Base-by-base conservation (phyloP, 1,140 invertebrate genomes). In the Drosophila carrolli region DNA sequence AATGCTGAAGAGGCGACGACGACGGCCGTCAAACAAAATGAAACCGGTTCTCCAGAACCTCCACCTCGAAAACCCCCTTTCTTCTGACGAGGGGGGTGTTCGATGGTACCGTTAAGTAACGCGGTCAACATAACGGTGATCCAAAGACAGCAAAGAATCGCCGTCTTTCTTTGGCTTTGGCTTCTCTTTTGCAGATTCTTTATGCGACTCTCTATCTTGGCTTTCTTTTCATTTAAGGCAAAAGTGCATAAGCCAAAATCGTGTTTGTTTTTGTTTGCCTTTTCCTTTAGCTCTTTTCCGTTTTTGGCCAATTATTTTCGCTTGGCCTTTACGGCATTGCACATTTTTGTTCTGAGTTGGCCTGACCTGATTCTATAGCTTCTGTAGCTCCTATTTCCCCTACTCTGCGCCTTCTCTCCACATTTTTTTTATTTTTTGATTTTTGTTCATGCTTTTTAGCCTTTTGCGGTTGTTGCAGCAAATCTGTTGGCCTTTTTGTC, bases 61-160 rank as follows among this genome's bases (percentile, higher is more conserved):
- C 56, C 51, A 11, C 14, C 47, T 44, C 32, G 23, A 35, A 53
- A 43, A 48, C 37, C 23, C 13, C 13, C 23, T 13, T 43, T 65
- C 41, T 29, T 53, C 10, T 8, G n/a, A n/a, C 6, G 47, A 14
- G 48, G 11, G 54, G 16, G 46, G 19, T 44, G 61, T 74, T 62
- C 67, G 53, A 65, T 53, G 53, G 60, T 89, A 89, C 83, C 83
- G 83, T 88, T 88, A 88, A 78, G 60, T 60, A 80, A 74, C 62
- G 83, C 83, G 83, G 83, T 88, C 83, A 88, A 84, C 84, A 89
- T 88, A 88, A 89, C 83, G 80, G 83, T 85, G 40, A 68, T 58
- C 55, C 32, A 75, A 76, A 76, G 55, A 67, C 60, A 62, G 76
- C 29, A 37, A 76, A 60, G 46, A 79, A 55, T 61, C 43, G 56